A percentile compares a stretch with the other conserved stretches of the same genome.
Evolutionary conservation across 2,113 vertebrate species (phyloP).

Genomic region (Sminthopsis crassicaudata): DNA sequence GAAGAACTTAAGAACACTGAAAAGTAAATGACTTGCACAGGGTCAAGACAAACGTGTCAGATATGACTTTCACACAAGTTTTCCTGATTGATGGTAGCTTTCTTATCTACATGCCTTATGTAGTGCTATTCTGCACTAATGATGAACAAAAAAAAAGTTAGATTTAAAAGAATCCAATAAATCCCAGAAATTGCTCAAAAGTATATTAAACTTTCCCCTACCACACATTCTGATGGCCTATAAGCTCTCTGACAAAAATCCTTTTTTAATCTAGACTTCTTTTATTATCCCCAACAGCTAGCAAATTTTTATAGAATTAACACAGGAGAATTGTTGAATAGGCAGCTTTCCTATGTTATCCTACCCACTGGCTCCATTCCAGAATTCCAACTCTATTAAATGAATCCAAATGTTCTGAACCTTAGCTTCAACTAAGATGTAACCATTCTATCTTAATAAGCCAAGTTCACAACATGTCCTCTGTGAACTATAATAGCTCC

Average conservation of each 20-base stretch:
- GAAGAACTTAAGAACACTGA: too few relatives aligned
- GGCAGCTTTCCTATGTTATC: background rate
- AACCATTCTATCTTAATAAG: background rate
- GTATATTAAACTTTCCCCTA: background rate
- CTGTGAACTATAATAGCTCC: too few relatives aligned
- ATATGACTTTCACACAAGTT: too few relatives aligned
- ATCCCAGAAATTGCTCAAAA: conserved; percentile 13
- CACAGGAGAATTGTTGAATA: too few relatives aligned
- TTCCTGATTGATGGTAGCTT: too few relatives aligned
- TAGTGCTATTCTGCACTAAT: conserved; percentile 5
- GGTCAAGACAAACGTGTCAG: too few relatives aligned
- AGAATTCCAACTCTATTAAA: background rate
- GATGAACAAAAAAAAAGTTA: conserved; percentile 31
- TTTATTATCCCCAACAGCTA: too few relatives aligned
- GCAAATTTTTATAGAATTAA: too few relatives aligned
- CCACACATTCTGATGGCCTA: background rate
- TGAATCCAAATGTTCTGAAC: conserved; percentile 9
- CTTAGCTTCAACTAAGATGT: conserved; percentile 29
- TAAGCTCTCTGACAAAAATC: too few relatives aligned
- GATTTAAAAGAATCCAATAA: conserved; percentile 45
- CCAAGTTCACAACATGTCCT: background rate
- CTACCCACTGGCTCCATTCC: background rate
- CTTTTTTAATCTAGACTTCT: too few relatives aligned
- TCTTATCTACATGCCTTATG: too few relatives aligned
- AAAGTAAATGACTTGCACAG: too few relatives aligned